A percentile compares a stretch with the other conserved stretches of the same genome.
Evolutionary conservation across 2,797 vertebrate species (phyloP).

Genomic region (Podargus strigoides): DNA sequence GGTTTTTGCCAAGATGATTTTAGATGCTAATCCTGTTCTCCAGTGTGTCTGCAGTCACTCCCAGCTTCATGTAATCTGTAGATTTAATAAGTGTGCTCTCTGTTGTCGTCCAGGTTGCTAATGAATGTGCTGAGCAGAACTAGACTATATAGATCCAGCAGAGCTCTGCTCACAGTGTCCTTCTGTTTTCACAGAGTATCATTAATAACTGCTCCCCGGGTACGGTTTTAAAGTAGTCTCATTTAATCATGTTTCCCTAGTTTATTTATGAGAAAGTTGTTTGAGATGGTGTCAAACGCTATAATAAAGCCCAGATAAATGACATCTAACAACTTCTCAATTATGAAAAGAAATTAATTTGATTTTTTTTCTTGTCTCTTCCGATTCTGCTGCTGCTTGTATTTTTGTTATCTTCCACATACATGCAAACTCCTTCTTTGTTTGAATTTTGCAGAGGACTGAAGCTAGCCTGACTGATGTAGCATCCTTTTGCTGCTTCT

Average conservation of each 20-base stretch:
- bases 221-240: conserved; percentile 4
- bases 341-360: conserved; percentile 16
- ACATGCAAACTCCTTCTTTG: not conserved
- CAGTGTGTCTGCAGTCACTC: not conserved
- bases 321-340: not conserved
- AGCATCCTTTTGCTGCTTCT: not conserved
- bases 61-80: not conserved
- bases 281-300: conserved; percentile 8
- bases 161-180: not conserved
- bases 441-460: not conserved
- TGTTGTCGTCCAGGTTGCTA: conserved; percentile 19
- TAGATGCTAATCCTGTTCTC: conserved; percentile 6
- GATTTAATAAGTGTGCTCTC: not conserved
- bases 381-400: not conserved
- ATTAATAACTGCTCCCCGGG: conserved; percentile 21
- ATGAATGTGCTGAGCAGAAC: conserved; percentile 32
- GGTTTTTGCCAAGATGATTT: not conserved
- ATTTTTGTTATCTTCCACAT: not conserved
- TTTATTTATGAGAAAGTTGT: conserved; percentile 38
- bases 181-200: conserved; percentile 20
- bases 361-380: not conserved
- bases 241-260: conserved; percentile 25
- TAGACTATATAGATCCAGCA: conserved; percentile 19
- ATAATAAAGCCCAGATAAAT: conserved; percentile 18
- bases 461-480: not conserved